Base-by-base conservation (phyloP, 2,113 vertebrate species). In the Oriolus oriolus region DNA sequence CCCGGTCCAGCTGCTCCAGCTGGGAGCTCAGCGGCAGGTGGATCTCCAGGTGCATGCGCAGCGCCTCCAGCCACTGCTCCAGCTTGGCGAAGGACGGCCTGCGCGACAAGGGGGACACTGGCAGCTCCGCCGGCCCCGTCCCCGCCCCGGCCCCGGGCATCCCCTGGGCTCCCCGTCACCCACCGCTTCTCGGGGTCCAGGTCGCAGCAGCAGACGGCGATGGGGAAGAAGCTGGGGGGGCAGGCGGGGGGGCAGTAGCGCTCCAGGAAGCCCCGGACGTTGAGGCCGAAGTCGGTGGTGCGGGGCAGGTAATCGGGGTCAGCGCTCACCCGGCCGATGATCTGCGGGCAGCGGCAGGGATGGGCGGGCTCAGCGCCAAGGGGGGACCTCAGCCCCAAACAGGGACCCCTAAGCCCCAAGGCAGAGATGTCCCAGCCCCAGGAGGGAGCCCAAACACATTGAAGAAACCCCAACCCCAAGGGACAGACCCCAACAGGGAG, bases 241-340 rank as follows among this genome's bases (percentile, higher is more conserved):
- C 99, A 99, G 80, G 98, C 78, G 0, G 98, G 84, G 30, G 99
- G 99, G 73, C 98, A 99, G 96, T 98, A 99, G 66, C 99, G 98
- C 89, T 99, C 99, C 98, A 99, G 96, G 97, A 99, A 99, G 42
- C 98, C 99, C 28, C 98, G 97, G 60, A 99, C 97, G 1, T 99
- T 99, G 97, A 99, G 98, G 77, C 99, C 99, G 1, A 99, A 99
- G 96, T 99, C 99, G 17, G 97, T 98, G 35, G 99, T 99, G 54
- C 99, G 98, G 76, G 99, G 99, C 92, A 99, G 98, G 97, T 99
- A 99, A 97, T 99, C 99, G 0, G 99, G 99, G 97, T 99, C 99
- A 4, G 99, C 99, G 1, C 98, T 99, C 90, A 99, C 99, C 65
- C 99, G 98, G 61, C 99, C 99, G 1, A 99, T 99, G 93, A 99